Evolutionary conservation across 2,888 invertebrate genomes (phyloP), one percentile per base, ranked within the genome.

Genomic region (Caenorhabditis plicata): DNA sequence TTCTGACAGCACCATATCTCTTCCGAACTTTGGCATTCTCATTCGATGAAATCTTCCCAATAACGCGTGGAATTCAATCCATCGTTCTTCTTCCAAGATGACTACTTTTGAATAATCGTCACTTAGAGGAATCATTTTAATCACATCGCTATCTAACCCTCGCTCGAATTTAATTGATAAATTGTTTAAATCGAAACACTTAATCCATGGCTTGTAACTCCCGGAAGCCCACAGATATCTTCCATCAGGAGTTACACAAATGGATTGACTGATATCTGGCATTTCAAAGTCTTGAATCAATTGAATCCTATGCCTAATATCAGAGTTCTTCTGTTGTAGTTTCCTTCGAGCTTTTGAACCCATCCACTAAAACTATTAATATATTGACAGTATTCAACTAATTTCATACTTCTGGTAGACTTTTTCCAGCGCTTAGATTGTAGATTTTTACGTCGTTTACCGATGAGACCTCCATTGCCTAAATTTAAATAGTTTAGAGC

Each of bases 241-340:
- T 17, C 91, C 90, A 85, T 99, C 95, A 72, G 87, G 88, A 8
- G 95, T 90, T 64, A 91, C 86, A 77, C 87, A 86, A 22, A 99
- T 86, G 45, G 87, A 87, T 17, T 88, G 89, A 80, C 93, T 92
- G 0, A 96, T 87, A 42, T 88, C 91, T 23, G 98, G 72, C 98
- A 98, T 98, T 74, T 94, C 92, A 86, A 99, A 98, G 81, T 98
- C 98, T 84, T 99, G 98, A 68, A 99, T 91, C 35, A 98, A 87
- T 83, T 96, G 92, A 74, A 99, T 92, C 79, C 93, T 86, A 71
- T 90, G 87, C 70, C 92, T 86, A 41, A 95, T 86, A 81, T 93
- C 94, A 86, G 68, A 47, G 72, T 68, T 61, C 51, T 81, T 78
- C 49, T 83, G 82, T 57, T 82, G 82, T 22, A 84, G 67, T 45